phyloP scores from a whole-genome alignment of 2,113 vertebrate genomes.

The Psettodes erumei region DNA sequence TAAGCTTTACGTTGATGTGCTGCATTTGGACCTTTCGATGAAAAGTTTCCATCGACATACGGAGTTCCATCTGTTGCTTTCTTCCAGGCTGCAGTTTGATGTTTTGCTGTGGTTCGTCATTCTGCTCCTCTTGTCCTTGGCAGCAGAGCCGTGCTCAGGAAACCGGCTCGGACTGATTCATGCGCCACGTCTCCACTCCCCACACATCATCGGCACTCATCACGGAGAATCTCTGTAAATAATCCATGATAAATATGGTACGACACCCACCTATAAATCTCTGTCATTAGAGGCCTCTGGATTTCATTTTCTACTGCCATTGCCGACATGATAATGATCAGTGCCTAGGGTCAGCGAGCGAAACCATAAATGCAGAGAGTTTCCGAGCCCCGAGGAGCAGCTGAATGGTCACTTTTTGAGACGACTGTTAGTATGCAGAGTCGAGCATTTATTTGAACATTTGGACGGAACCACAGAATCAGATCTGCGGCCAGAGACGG shows the following conservation, averaged over 20 bases:
- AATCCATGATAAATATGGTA: constrained; percentile 66
- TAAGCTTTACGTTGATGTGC: neutral
- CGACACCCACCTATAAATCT: constrained; percentile 64
- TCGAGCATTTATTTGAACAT: constrained; percentile 38
- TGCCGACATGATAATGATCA: constrained; percentile 58
- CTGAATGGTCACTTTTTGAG: constrained; percentile 16
- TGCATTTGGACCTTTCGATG: neutral
- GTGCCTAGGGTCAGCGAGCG: neutral
- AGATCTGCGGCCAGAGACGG: constrained; percentile 40
- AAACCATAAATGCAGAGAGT: constrained; percentile 40
- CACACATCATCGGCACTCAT: constrained; percentile 61
- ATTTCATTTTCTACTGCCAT: constrained; percentile 57
- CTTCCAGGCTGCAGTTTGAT: neutral
- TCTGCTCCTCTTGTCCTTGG: constrained; percentile 50
- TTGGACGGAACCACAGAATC: constrained; percentile 41
- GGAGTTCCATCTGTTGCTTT: neutral
- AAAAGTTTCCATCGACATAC: neutral
- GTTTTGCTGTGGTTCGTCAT: neutral
- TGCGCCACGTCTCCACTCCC: constrained; percentile 37
- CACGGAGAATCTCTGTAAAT: constrained; percentile 62
- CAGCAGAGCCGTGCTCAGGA: constrained; percentile 9
- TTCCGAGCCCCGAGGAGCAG: constrained; percentile 7
- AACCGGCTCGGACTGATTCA: constrained; percentile 59
- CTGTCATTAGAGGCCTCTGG: constrained; percentile 56
- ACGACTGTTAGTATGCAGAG: neutral